Conservation (phyloP, 2,888 invertebrate genomes). For the Yponomeuta cagnagella region DNA sequence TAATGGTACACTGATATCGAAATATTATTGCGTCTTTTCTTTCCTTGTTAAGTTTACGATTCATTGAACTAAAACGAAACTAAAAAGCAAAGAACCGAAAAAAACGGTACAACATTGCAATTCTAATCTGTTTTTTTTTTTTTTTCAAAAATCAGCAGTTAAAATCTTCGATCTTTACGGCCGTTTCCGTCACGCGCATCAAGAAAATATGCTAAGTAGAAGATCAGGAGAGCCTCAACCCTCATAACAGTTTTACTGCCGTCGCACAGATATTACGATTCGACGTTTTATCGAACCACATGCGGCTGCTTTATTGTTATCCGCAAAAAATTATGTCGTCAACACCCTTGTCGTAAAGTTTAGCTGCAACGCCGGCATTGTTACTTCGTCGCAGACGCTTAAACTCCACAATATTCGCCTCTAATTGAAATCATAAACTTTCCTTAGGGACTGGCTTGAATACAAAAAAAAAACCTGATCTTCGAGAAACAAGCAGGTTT, state of each 20-base stretch:
- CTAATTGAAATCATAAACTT: not conserved
- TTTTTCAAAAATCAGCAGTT: too few relatives aligned
- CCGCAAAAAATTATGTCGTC: conserved; percentile 11
- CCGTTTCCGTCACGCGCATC: not conserved
- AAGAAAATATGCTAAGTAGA: not conserved
- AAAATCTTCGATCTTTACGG: too few relatives aligned
- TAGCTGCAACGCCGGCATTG: not conserved
- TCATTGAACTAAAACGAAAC: too few relatives aligned
- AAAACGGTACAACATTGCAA: too few relatives aligned
- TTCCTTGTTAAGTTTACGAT: too few relatives aligned
- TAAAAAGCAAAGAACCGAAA: too few relatives aligned
- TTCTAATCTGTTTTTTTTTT: too few relatives aligned
- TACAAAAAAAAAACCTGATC: conserved; percentile 20
- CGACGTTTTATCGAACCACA: conserved; percentile 49
- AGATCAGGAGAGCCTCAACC: not conserved
- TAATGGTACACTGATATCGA: too few relatives aligned
- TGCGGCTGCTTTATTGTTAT: conserved; percentile 35
- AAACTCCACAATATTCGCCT: not conserved
- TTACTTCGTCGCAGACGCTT: not conserved
- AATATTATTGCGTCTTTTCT: too few relatives aligned
- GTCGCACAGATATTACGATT: conserved; percentile 40
- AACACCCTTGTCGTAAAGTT: conserved; percentile 1
- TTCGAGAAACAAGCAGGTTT: too few relatives aligned
- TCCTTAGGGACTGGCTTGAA: not conserved
- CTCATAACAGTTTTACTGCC: not conserved